Conservation (phyloP, 2,797 vertebrate species). For the Scolopax rusticola region DNA sequence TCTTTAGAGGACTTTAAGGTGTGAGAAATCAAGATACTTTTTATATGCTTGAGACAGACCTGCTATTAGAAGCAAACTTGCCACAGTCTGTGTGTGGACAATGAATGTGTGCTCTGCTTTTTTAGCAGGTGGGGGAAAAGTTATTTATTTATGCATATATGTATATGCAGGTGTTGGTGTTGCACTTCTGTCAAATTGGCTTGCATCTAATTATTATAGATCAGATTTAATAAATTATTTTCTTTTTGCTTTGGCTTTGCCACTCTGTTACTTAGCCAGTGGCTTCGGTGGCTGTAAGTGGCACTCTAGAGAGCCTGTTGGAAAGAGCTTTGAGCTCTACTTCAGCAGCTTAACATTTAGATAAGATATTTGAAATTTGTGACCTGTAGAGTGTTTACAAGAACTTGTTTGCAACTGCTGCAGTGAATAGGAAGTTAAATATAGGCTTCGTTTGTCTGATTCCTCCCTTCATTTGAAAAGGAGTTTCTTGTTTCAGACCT, state of each 20-base stretch:
- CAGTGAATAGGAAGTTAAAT: constrained; percentile 38
- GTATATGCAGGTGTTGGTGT: not conserved
- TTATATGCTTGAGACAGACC: not conserved
- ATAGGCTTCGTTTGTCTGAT: not conserved
- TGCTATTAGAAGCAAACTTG: not conserved
- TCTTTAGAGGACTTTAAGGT: not conserved
- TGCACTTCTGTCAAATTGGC: not conserved
- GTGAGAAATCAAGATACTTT: not conserved
- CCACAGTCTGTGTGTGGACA: not conserved
- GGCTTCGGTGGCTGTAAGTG: not conserved
- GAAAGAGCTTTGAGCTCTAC: constrained; percentile 36
- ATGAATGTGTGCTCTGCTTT: not conserved
- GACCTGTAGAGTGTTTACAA: constrained; percentile 5
- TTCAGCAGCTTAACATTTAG: constrained; percentile 55
- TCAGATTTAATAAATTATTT: not conserved
- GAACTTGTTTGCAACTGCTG: not conserved
- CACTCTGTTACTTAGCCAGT: not conserved
- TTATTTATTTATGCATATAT: no score
- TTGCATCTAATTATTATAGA: not conserved
- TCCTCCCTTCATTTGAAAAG: not conserved
- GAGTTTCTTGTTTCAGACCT: not conserved
- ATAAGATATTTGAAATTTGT: constrained; percentile 19
- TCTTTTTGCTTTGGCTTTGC: not conserved
- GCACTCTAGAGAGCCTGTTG: not conserved
- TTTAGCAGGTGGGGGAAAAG: not conserved